A percentile compares a stretch with the other conserved stretches of the same genome.
Evolutionary conservation across 2,888 invertebrate genomes (phyloP).

Genomic region (Eurois occulta): DNA sequence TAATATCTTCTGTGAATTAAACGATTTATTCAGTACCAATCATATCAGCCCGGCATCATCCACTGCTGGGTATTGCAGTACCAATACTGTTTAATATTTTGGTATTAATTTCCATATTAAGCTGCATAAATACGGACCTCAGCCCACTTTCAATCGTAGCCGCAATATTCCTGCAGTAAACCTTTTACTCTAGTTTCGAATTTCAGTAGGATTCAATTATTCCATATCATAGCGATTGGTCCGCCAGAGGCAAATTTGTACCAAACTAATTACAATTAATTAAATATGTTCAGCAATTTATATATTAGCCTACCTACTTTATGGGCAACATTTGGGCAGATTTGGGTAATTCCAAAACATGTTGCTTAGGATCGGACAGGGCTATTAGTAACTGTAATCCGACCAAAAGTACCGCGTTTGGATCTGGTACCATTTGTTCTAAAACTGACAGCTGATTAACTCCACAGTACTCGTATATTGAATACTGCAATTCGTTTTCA

Average conservation of each 20-base stretch:
- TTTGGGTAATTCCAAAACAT: not conserved
- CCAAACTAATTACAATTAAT: conserved; percentile 34
- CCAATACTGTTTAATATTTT: conserved; percentile 3
- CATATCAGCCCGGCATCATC: too few species aligned
- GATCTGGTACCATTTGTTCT: not conserved
- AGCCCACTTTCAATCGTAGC: not conserved
- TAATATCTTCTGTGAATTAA: not conserved
- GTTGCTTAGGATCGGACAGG: not conserved
- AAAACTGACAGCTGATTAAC: not conserved
- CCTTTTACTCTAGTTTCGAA: conserved; percentile 15
- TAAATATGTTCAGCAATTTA: conserved; percentile 11
- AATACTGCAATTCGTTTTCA: not conserved
- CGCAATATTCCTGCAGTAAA: not conserved
- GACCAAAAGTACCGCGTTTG: not conserved
- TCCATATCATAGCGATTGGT: conserved; percentile 26
- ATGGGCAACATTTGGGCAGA: conserved; percentile 4
- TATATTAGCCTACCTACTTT: conserved; percentile 7
- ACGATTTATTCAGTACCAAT: too few species aligned
- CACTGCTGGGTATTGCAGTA: too few species aligned
- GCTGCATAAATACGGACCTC: not conserved
- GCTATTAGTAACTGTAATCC: conserved; percentile 26
- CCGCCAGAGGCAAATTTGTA: conserved; percentile 20
- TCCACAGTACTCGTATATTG: not conserved
- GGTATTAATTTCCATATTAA: conserved; percentile 18
- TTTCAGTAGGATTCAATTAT: conserved; percentile 46